Conservation (phyloP, 2,888 invertebrate genomes). For the Lasioglossum oenotherae region DNA sequence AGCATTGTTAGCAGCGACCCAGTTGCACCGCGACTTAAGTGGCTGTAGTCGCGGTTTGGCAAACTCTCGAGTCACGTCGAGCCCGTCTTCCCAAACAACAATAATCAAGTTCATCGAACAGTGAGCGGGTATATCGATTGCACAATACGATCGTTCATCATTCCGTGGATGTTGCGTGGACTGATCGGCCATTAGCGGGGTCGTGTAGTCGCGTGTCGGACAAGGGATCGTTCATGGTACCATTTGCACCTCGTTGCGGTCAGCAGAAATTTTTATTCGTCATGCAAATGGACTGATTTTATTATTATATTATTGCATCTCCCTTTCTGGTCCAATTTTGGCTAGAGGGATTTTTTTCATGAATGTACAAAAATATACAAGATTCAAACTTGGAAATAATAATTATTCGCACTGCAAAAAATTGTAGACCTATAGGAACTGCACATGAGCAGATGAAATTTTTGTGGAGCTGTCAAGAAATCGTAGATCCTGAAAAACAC, state of each 20-base stretch:
- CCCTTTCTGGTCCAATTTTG: neutral
- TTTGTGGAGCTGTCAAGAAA: neutral
- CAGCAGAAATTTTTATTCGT: neutral
- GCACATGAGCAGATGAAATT: neutral
- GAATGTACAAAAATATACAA: neutral
- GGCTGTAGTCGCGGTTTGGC: neutral
- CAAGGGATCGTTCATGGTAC: constrained; percentile 12
- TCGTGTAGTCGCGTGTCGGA: neutral
- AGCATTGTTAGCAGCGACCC: constrained; percentile 3
- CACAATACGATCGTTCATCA: constrained; percentile 58
- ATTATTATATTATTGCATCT: neutral
- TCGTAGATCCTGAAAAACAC: neutral
- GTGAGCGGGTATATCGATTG: neutral
- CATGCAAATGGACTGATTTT: neutral
- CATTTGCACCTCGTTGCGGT: neutral
- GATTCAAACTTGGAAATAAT: neutral
- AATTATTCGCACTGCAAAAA: neutral
- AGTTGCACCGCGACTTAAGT: neutral
- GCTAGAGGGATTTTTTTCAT: neutral
- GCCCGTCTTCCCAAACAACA: constrained; percentile 29
- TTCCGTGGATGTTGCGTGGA: constrained; percentile 24
- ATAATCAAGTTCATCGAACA: constrained; percentile 39
- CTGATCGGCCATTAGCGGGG: constrained; percentile 37
- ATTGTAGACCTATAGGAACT: neutral
- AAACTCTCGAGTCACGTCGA: neutral